Evolutionary conservation across 2,888 invertebrate genomes (phyloP).

Genomic region (Dasysyrphus tricinctus): DNA sequence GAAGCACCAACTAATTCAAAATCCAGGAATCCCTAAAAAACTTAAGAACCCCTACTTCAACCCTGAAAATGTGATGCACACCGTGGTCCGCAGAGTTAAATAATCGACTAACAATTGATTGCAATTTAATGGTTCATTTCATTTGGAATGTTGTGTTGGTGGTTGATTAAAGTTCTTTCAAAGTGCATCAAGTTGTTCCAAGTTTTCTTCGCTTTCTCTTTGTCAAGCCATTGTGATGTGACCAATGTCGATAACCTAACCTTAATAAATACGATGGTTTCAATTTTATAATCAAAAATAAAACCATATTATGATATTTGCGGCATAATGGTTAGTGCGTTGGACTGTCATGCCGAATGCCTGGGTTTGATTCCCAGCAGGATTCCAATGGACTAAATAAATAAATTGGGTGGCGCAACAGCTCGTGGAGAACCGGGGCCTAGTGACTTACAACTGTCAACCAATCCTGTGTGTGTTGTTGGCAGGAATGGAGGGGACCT

Average conservation of each 20-base stretch:
- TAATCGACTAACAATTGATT: conserved; percentile 75
- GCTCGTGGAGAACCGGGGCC: too few species aligned
- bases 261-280: neutral
- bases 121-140: conserved; percentile 72
- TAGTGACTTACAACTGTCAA: too few species aligned
- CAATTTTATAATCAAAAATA: conserved; percentile 48
- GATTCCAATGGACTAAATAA: too few species aligned
- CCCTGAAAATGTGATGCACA: neutral
- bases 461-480: too few species aligned
- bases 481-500: too few species aligned
- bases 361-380: too few species aligned
- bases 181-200: conserved; percentile 63
- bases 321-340: too few species aligned
- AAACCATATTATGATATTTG: too few species aligned
- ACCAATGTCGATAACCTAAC: too few species aligned
- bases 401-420: too few species aligned
- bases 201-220: conserved; percentile 50
- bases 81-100: conserved; percentile 35
- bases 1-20: conserved; percentile 73
- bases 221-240: conserved; percentile 48
- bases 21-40: conserved; percentile 62
- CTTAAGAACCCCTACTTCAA: conserved; percentile 36
- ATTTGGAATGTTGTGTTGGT: conserved; percentile 16
- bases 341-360: too few species aligned
- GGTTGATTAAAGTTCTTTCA: conserved; percentile 37